Conservation (phyloP, 2,797 vertebrate genomes). For the Notamacropus eugenii region DNA sequence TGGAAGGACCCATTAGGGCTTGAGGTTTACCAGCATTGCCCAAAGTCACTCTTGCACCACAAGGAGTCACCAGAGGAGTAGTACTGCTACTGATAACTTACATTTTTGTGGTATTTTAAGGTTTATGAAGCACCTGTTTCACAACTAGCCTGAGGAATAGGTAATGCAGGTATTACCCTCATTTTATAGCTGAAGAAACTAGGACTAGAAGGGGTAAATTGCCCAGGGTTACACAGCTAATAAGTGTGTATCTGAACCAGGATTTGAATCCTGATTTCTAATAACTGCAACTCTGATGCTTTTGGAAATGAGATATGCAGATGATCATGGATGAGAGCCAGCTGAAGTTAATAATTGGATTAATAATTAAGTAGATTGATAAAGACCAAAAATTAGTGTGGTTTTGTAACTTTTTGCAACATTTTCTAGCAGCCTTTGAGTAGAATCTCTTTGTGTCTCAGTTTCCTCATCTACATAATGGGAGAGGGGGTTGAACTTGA, state of each 20-base stretch:
- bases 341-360: neutral
- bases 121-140: neutral
- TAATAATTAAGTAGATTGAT: neutral
- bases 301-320: neutral
- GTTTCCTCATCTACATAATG: neutral
- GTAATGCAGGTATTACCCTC: neutral
- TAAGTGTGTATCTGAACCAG: neutral
- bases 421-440: neutral
- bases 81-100: neutral
- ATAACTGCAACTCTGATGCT: neutral
- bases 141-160: neutral
- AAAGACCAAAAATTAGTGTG: neutral
- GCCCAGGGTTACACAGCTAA: neutral
- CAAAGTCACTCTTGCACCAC: neutral
- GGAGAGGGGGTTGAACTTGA: neutral
- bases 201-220: neutral
- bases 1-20: neutral
- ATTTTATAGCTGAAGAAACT: neutral
- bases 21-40: neutral
- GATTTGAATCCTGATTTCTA: neutral
- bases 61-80: neutral
- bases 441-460: neutral
- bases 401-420: neutral
- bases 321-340: neutral
- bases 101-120: neutral